Conservation (phyloP, 2,797 vertebrate genomes). For the Coregonus suidteri region DNA sequence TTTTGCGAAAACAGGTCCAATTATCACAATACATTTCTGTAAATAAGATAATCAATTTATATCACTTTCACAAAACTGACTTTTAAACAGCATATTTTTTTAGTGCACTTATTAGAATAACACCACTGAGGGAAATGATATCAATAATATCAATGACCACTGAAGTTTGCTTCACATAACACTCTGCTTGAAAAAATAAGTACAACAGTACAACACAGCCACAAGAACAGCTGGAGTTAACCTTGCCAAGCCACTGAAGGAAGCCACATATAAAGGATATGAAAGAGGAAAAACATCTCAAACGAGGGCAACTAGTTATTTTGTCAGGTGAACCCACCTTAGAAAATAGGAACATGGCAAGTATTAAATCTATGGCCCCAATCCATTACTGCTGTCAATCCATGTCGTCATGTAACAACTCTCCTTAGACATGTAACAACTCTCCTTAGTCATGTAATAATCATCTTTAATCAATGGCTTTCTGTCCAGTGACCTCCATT, state of each 20-base stretch:
- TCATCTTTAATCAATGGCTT: neutral
- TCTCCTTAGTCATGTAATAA: too few relatives aligned
- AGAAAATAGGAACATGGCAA: neutral
- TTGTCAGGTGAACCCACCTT: neutral
- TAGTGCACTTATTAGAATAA: neutral
- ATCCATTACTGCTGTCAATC: neutral
- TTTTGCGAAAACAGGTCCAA: neutral
- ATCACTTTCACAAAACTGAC: neutral
- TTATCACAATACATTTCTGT: neutral
- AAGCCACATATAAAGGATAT: neutral
- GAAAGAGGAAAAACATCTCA: neutral
- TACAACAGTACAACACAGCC: neutral
- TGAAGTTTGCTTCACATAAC: neutral
- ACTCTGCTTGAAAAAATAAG: too few relatives aligned
- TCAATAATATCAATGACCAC: neutral
- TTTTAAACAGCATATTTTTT: neutral
- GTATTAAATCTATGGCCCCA: neutral
- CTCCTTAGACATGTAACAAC: neutral
- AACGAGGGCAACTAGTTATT: neutral
- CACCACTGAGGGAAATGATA: neutral
- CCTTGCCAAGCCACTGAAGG: neutral
- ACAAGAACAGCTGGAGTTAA: neutral
- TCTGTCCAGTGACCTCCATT: neutral
- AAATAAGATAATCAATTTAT: neutral
- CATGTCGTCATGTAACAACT: neutral